Evolutionary conservation across 2,797 vertebrate species (phyloP).

Genomic region (Halcyon smyrnensis): DNA sequence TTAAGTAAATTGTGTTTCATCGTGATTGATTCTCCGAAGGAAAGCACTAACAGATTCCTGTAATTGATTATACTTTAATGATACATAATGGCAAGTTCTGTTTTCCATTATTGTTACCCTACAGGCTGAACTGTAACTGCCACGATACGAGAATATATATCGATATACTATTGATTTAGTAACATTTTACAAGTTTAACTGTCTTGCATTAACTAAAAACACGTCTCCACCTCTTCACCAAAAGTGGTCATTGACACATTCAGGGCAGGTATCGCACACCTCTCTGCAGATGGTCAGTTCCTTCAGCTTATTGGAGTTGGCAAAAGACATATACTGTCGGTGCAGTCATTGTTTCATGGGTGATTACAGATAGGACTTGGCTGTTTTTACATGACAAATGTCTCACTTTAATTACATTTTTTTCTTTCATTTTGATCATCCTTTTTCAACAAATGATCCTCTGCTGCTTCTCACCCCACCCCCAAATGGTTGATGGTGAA

Average conservation of each 20-base stretch:
- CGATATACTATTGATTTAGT: background rate
- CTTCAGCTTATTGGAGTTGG: background rate
- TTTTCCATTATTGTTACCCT: slow-evolving; percentile 47
- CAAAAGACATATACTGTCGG: background rate
- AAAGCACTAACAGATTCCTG: slow-evolving; percentile 45
- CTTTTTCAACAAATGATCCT: background rate
- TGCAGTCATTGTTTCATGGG: background rate
- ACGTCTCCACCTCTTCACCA: background rate
- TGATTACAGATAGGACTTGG: background rate
- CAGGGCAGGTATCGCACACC: background rate
- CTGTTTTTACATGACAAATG: background rate
- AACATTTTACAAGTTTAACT: background rate
- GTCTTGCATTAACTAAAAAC: background rate
- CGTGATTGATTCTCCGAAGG: slow-evolving; percentile 20
- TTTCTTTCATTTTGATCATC: background rate
- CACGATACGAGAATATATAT: background rate
- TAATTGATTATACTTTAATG: slow-evolving; percentile 56
- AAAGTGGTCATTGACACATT: background rate
- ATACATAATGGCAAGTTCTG: slow-evolving; percentile 29
- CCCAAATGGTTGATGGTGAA: fast-evolving
- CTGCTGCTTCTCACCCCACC: background rate
- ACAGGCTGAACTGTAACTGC: background rate
- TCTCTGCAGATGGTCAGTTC: background rate
- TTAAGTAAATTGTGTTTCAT: slow-evolving; percentile 32
- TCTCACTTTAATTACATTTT: background rate